Percentiles rank a stretch among this genome's conserved stretches.
phyloP scores from a whole-genome alignment of 2,888 invertebrate genomes.

The Andricus quercusramuli region DNA sequence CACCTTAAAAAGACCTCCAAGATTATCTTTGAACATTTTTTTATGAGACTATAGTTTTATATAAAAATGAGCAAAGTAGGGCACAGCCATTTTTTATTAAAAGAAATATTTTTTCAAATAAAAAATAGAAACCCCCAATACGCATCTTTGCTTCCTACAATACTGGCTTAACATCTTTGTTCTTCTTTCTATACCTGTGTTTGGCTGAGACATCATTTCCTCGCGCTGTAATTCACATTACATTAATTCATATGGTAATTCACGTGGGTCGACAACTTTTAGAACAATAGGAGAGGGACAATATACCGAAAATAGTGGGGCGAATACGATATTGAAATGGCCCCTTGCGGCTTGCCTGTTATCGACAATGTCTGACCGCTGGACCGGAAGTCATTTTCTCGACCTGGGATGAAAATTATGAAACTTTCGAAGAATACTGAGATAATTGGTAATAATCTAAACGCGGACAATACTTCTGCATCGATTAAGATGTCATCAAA shows the following conservation, averaged over 20 bases:
- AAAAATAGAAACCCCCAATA: not conserved
- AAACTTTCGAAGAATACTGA: conserved; percentile 62
- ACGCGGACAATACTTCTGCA: not conserved
- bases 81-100: too few relatives aligned
- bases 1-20: too few relatives aligned
- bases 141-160: not conserved
- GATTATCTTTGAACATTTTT: too few relatives aligned
- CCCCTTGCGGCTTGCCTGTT: conserved; percentile 55
- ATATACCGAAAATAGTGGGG: conserved; percentile 57
- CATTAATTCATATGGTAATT: conserved; percentile 92
- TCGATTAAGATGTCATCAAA: too few relatives aligned
- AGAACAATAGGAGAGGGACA: conserved; percentile 68
- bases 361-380: conserved; percentile 71
- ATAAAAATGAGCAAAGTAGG: too few relatives aligned
- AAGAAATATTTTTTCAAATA: too few relatives aligned
- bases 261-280: conserved; percentile 73
- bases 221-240: conserved; percentile 86
- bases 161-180: not conserved
- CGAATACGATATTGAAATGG: conserved; percentile 75
- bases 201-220: conserved; percentile 31
- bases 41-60: too few relatives aligned
- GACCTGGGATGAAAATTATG: conserved; percentile 72
- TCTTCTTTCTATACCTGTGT: not conserved
- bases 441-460: conserved; percentile 43
- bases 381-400: conserved; percentile 76